These are phyloP conservation scores for Psittacula cyanocephala DNA, from an alignment of 2,113 vertebrate species.

Conservation along the genomic window DNA sequence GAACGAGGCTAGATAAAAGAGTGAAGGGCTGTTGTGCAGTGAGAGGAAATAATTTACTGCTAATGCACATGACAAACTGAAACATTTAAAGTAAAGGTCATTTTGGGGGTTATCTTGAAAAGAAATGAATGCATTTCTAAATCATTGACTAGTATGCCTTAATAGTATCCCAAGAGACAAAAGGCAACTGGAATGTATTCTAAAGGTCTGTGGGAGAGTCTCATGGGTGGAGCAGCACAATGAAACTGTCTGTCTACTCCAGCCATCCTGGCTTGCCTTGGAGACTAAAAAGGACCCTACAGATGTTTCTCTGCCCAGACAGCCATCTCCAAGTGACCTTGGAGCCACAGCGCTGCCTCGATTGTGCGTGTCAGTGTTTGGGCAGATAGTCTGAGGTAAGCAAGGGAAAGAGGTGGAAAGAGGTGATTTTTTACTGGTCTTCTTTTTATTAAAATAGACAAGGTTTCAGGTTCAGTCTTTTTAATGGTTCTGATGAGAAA, in stretches of 20 bases:
- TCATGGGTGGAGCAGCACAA: neutral
- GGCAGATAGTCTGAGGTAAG: neutral
- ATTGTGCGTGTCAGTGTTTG: neutral
- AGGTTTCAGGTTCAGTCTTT: neutral
- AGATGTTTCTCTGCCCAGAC: neutral
- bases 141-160: neutral
- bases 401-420: neutral
- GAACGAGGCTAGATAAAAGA: neutral
- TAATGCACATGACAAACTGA: neutral
- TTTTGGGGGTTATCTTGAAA: neutral
- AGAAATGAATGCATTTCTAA: neutral
- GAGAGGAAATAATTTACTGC: conserved; percentile 17
- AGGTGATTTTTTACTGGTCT: neutral
- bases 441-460: accelerated
- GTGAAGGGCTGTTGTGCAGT: neutral
- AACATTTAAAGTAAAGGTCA: neutral
- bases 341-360: neutral
- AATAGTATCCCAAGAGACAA: neutral
- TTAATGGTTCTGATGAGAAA: neutral
- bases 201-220: neutral
- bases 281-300: neutral
- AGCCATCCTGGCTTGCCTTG: neutral
- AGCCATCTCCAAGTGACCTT: neutral
- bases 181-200: neutral
- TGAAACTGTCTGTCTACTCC: neutral